phyloP scores from a whole-genome alignment of 2,888 invertebrate species.

The Tiphia femorata region DNA sequence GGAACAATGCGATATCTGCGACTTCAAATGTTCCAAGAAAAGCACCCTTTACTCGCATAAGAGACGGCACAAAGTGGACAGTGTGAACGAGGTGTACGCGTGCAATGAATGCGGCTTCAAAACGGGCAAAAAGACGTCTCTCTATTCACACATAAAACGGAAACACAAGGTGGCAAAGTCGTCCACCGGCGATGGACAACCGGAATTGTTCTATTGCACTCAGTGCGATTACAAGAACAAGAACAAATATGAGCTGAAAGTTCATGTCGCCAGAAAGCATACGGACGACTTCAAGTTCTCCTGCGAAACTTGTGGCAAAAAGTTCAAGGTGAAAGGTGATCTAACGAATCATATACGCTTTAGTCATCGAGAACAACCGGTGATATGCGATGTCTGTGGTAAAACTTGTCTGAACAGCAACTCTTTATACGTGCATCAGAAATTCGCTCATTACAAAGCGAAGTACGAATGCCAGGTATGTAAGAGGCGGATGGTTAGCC shows the following conservation, averaged over 20 bases:
- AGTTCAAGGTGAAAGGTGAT: constrained; percentile 61
- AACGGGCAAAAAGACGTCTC: constrained; percentile 55
- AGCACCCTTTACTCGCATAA: constrained; percentile 60
- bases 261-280: constrained; percentile 57
- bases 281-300: constrained; percentile 55
- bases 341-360: constrained; percentile 59
- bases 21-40: constrained; percentile 56
- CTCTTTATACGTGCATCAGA: constrained; percentile 62
- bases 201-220: constrained; percentile 40
- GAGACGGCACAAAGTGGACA: constrained; percentile 45
- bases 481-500: constrained; percentile 67
- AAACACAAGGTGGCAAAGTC: constrained; percentile 50
- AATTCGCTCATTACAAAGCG: constrained; percentile 65
- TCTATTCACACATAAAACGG: constrained; percentile 61
- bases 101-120: constrained; percentile 62
- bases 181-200: constrained; percentile 22
- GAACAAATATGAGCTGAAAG: constrained; percentile 57
- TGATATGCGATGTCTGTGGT: constrained; percentile 62
- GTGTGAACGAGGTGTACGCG: constrained; percentile 37
- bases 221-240: constrained; percentile 54
- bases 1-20: constrained; percentile 54
- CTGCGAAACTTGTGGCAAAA: constrained; percentile 57
- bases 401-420: constrained; percentile 64
- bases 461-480: constrained; percentile 64
- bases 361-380: constrained; percentile 57